phyloP scores from a whole-genome alignment of 2,888 invertebrate species.

The Phalera bucephala region DNA sequence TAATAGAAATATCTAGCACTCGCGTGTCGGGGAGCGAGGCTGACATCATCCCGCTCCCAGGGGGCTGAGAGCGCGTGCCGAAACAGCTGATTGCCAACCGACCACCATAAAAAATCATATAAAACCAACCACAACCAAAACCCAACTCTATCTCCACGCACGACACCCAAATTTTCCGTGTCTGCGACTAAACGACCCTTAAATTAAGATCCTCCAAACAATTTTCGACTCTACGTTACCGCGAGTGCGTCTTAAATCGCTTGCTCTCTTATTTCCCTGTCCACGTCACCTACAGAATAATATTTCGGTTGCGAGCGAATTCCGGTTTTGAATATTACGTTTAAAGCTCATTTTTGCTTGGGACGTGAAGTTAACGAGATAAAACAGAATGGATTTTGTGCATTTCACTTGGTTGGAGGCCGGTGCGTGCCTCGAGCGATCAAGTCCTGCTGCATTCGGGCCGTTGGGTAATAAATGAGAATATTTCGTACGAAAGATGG shows the following conservation, averaged over 20 bases:
- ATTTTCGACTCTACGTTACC: conserved; percentile 42
- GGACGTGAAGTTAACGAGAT: conserved; percentile 54
- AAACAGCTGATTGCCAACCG: conserved; percentile 79
- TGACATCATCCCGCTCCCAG: conserved; percentile 66
- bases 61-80: conserved; percentile 70
- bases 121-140: conserved; percentile 34
- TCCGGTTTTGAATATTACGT: conserved; percentile 27
- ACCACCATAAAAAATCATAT: conserved; percentile 73
- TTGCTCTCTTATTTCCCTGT: conserved; percentile 41
- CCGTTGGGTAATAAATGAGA: conserved; percentile 32
- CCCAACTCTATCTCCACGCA: conserved; percentile 10
- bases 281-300: conserved; percentile 61
- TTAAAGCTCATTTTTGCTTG: conserved; percentile 36
- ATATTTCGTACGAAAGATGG: conserved; percentile 31
- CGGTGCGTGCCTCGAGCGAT: conserved; percentile 43
- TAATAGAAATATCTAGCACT: conserved; percentile 57
- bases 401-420: conserved; percentile 69
- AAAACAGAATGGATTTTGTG: conserved; percentile 79
- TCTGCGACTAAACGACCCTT: conserved; percentile 50
- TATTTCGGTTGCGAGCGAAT: conserved; percentile 27
- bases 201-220: conserved; percentile 21
- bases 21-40: conserved; percentile 47
- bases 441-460: conserved; percentile 38
- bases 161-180: conserved; percentile 19
- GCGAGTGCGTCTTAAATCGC: conserved; percentile 47